A percentile compares a stretch with the other conserved stretches of the same genome.
Evolutionary conservation across 2,797 vertebrate species (phyloP).

Genomic region (Takifugu rubripes): DNA sequence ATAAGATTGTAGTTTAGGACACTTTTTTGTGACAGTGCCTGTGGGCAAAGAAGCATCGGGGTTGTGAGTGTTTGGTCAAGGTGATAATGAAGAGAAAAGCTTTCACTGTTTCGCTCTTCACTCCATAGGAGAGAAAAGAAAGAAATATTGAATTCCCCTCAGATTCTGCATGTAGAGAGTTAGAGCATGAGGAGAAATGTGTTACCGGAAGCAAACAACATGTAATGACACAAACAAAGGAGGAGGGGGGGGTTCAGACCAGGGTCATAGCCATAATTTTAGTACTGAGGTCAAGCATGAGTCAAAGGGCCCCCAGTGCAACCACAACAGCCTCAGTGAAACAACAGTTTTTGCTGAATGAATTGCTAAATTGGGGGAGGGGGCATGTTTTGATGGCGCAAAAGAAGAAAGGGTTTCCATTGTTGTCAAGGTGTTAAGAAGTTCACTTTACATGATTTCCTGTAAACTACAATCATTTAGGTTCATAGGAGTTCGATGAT

Average conservation of each 20-base stretch:
- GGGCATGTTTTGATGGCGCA: neutral
- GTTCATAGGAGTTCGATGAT: too few relatives aligned
- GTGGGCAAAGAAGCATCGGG: slow-evolving; percentile 13
- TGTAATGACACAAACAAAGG: neutral
- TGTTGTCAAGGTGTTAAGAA: too few relatives aligned
- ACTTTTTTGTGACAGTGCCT: slow-evolving; percentile 7
- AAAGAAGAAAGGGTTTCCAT: too few relatives aligned
- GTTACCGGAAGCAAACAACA: neutral
- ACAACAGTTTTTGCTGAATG: too few relatives aligned
- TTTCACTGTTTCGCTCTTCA: neutral
- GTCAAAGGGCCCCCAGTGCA: neutral
- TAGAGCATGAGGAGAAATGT: neutral
- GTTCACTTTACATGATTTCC: too few relatives aligned
- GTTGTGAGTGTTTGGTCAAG: slow-evolving; percentile 31
- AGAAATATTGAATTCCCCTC: neutral
- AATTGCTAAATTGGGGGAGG: too few relatives aligned
- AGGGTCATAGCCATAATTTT: neutral
- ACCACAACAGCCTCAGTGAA: neutral
- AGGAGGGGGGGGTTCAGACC: neutral
- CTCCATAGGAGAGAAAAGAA: too few relatives aligned
- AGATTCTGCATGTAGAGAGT: neutral
- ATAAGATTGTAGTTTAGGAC: slow-evolving; percentile 30
- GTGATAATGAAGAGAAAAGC: slow-evolving; percentile 36
- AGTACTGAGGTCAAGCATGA: neutral
- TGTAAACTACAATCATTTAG: too few relatives aligned